Conservation (phyloP, 2,113 vertebrate genomes). For the Forbesichthys papilliferus region DNA sequence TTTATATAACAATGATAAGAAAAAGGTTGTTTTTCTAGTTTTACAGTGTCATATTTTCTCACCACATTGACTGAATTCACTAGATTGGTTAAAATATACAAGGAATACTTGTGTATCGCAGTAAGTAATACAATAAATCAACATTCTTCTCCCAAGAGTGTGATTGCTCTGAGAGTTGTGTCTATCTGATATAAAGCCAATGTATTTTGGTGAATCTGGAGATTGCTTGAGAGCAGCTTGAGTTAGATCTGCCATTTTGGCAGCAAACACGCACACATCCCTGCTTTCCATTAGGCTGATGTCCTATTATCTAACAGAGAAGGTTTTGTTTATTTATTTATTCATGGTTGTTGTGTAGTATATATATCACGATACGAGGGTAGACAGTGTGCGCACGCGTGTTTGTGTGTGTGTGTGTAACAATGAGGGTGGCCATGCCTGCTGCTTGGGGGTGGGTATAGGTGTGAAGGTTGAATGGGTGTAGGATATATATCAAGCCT, state of each 20-base stretch:
- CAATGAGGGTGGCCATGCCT: conserved; percentile 12
- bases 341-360: no score
- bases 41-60: neutral
- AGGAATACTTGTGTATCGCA: neutral
- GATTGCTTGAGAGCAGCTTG: neutral
- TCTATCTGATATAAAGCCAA: conserved; percentile 6
- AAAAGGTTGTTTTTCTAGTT: neutral
- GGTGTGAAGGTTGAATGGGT: neutral
- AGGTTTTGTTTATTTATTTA: no score
- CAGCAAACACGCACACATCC: neutral
- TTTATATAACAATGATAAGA: no score
- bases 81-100: neutral
- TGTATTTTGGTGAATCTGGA: conserved; percentile 31
- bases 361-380: neutral
- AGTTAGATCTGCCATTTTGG: conserved; percentile 27
- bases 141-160: conserved; percentile 2
- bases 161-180: conserved; percentile 1
- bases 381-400: neutral
- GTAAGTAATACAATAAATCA: conserved; percentile 15
- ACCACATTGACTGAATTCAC: conserved; percentile 9
- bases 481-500: neutral
- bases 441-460: conserved; percentile 1
- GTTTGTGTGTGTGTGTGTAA: neutral
- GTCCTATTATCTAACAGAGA: no score
- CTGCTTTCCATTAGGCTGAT: conserved; percentile 1